Evolutionary conservation across 2,888 invertebrate species (phyloP).

Genomic region (Cremastinae sp.): DNA sequence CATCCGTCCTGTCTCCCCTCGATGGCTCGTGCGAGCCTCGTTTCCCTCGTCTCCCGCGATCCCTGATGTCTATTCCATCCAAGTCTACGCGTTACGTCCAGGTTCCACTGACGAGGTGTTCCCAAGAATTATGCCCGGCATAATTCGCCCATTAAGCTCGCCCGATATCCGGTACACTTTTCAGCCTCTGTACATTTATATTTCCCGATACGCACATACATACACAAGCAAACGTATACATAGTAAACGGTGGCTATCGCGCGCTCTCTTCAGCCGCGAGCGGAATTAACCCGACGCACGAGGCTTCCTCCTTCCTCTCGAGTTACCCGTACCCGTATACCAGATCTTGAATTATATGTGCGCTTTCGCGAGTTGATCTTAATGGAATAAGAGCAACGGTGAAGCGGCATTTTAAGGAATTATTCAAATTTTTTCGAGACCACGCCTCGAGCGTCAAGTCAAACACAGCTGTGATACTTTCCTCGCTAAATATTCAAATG

Average conservation of each 20-base stretch:
- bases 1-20: conserved; percentile 33
- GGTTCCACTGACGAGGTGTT: conserved; percentile 67
- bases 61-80: conserved; percentile 49
- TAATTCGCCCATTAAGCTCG: conserved; percentile 70
- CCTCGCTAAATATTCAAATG: background rate
- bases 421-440: conserved; percentile 62
- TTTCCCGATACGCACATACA: background rate
- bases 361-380: background rate
- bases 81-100: conserved; percentile 28
- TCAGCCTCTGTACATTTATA: background rate
- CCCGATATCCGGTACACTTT: conserved; percentile 69
- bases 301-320: conserved; percentile 25
- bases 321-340: background rate
- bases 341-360: background rate
- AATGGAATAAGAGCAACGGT: background rate
- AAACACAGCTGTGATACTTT: conserved; percentile 48
- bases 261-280: conserved; percentile 39
- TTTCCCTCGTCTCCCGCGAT: conserved; percentile 36
- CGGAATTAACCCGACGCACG: conserved; percentile 40
- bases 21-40: conserved; percentile 48
- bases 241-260: conserved; percentile 18
- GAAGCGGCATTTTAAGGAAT: conserved; percentile 52
- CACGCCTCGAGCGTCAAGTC: conserved; percentile 49
- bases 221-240: background rate
- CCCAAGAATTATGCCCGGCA: conserved; percentile 65